Conservation (phyloP, 2,888 invertebrate species). For the Chrysolina haemoptera region DNA sequence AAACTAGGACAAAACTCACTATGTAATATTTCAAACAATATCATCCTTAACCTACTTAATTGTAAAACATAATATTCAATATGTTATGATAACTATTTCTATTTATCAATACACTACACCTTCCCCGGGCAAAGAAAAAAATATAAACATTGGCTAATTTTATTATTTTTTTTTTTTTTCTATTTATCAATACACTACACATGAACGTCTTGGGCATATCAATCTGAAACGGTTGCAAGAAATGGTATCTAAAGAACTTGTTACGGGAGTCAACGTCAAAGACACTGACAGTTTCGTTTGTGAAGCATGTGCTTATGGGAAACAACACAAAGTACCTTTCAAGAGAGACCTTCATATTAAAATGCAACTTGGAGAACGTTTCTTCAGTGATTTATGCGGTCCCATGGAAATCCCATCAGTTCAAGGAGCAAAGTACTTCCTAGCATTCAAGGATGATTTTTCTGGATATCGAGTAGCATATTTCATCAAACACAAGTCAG, state of each 20-base stretch:
- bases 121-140: no score
- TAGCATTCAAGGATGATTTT: conserved; percentile 45
- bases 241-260: conserved; percentile 11
- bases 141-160: no score
- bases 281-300: conserved; percentile 7
- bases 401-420: conserved; percentile 33
- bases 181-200: not conserved
- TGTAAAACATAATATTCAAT: no score
- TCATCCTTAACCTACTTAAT: no score
- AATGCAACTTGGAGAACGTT: conserved; percentile 37
- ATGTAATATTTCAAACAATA: no score
- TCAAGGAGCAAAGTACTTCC: conserved; percentile 40
- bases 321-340: conserved; percentile 1
- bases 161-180: no score
- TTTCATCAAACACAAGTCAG: conserved; percentile 45
- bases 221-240: no score
- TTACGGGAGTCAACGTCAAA: not conserved
- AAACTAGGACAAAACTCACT: no score
- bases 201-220: not conserved
- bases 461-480: conserved; percentile 38
- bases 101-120: no score
- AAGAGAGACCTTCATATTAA: not conserved
- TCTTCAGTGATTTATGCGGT: conserved; percentile 45
- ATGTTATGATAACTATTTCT: no score
- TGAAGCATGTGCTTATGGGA: conserved; percentile 3